Conservation (phyloP, 2,888 invertebrate species). For the Scrobipalpa costella region DNA sequence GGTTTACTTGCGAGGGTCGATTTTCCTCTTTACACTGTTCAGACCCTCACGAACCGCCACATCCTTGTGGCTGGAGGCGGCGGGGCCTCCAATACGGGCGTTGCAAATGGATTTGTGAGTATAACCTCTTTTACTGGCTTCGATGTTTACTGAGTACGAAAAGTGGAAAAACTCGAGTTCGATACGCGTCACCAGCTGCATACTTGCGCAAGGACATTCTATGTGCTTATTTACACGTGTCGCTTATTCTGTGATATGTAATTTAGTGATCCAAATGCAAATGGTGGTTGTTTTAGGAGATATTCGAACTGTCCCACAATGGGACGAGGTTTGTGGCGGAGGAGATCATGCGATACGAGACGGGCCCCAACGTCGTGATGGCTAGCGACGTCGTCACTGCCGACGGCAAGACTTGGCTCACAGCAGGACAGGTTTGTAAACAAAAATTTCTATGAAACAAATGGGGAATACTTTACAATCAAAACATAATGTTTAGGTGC, state of each 20-base stretch:
- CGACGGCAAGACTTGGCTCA: constrained; percentile 88
- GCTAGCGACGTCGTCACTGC: constrained; percentile 89
- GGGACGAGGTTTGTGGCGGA: constrained; percentile 91
- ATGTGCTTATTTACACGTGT: constrained; percentile 9
- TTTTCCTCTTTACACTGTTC: constrained; percentile 95
- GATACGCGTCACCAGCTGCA: constrained; percentile 32
- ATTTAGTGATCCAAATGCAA: constrained; percentile 3
- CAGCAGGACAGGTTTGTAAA: constrained; percentile 88
- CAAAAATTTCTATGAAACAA: neutral
- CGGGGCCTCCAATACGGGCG: constrained; percentile 97
- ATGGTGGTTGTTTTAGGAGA: constrained; percentile 85
- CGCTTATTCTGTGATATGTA: constrained; percentile 24
- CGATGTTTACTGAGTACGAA: constrained; percentile 19
- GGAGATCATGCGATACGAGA: constrained; percentile 94
- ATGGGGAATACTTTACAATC: no score
- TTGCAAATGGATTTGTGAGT: constrained; percentile 98
- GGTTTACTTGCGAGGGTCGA: constrained; percentile 92
- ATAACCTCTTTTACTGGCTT: constrained; percentile 26
- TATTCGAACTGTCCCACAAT: constrained; percentile 94
- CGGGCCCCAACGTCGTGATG: constrained; percentile 95
- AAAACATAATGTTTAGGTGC: neutral
- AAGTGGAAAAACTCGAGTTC: constrained; percentile 30
- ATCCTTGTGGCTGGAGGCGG: constrained; percentile 98
- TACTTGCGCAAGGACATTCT: constrained; percentile 7
- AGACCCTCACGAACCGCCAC: constrained; percentile 95